Evolutionary conservation across 2,888 invertebrate genomes (phyloP), one percentile per base, ranked within the genome.

Genomic region (Xiphydria camelus): DNA sequence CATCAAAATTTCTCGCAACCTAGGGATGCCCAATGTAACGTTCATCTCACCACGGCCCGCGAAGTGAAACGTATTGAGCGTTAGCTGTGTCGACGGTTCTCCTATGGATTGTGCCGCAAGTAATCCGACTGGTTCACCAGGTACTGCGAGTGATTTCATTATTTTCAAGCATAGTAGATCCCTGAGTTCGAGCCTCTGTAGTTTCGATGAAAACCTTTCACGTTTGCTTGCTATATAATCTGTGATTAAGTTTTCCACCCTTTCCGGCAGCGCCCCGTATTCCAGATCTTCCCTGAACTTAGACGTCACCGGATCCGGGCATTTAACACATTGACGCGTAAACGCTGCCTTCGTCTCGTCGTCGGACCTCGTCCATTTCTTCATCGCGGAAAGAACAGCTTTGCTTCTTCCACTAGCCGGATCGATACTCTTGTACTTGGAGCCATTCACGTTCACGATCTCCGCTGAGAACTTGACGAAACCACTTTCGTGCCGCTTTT

Each of bases 11-110:
- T 99, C 99, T 60, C 96, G 79, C 4, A 99, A 81, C 60, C 99
- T 86, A 0, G 99, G 99, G 62, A 99, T 98, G 81, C 99, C 99
- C n/a, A 99, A 82, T 0, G 99, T 99, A 0, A 99, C 98, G 80
- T 99, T 99, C 97, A 99, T 99, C 78, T 99, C 99, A 80, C 98
- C 97, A 78, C 97, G 87, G 70, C 99, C 99, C 63, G 99, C 99
- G 76, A 99, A 99, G 73, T 99, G 99, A 77, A 99, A 99, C 26
- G 99, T 99, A 76, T 99, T 99, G 72, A 99, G 78, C 65, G 99
- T 99, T 99, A 99, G 99, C 82, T 99, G 99, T 47, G 99, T 99
- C 2, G 98, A 98, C 0, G 99, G 99, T 77, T 99, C 99, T 45
- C 99, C 99, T 50, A 99, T 89, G 0, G 96, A 96, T 80, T 98